Percentiles rank a stretch among this genome's conserved stretches.
These are phyloP conservation scores for Byasa hedistus DNA, from an alignment of 2,888 invertebrate genomes.

Conservation along the genomic window DNA sequence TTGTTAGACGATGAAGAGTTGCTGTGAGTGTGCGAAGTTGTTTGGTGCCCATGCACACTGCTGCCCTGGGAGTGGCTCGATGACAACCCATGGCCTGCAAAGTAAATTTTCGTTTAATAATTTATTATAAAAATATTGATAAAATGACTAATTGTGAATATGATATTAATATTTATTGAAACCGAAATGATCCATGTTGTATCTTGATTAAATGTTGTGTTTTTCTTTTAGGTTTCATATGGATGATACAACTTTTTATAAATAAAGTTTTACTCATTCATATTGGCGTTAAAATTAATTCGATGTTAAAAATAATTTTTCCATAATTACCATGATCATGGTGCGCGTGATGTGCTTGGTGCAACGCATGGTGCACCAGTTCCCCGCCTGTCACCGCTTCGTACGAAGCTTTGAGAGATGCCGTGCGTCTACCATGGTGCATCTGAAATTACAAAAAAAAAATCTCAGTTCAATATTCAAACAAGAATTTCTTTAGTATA, in stretches of 20 bases:
- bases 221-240: too few relatives aligned
- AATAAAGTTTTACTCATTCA: too few relatives aligned
- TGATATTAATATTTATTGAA: too few relatives aligned
- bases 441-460: slow-evolving; percentile 78
- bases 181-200: too few relatives aligned
- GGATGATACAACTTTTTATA: too few relatives aligned
- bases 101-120: not conserved
- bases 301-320: not conserved
- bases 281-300: too few relatives aligned
- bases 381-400: slow-evolving; percentile 87
- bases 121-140: not conserved
- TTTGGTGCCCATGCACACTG: slow-evolving; percentile 57
- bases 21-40: slow-evolving; percentile 55
- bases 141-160: too few relatives aligned
- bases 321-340: slow-evolving; percentile 28
- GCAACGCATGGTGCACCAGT: slow-evolving; percentile 85
- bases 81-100: slow-evolving; percentile 56
- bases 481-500: not conserved
- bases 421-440: slow-evolving; percentile 95
- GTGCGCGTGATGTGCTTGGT: slow-evolving; percentile 66
- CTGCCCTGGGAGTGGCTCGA: slow-evolving; percentile 52
- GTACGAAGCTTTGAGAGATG: slow-evolving; percentile 96
- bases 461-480: not conserved
- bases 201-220: too few relatives aligned
- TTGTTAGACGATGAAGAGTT: slow-evolving; percentile 59